These are phyloP conservation scores for Alligator mississippiensis DNA, from an alignment of 2,113 vertebrate genomes.

Conservation along the genomic window DNA sequence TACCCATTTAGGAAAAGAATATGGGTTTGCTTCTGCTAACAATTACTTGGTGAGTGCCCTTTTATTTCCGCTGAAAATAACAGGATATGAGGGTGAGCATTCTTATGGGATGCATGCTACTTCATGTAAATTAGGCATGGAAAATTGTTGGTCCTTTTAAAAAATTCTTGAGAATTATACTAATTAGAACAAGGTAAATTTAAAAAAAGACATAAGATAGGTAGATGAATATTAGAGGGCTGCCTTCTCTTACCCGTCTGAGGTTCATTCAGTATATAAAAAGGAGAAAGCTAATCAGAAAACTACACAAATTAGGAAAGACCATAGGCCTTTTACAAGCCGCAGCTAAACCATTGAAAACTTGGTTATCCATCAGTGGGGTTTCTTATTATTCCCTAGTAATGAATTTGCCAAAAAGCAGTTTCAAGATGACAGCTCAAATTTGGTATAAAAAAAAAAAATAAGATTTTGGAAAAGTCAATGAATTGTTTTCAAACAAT, in stretches of 20 bases:
- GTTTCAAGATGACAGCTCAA: too few species aligned
- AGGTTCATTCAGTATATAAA: background rate
- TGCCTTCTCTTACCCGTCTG: background rate
- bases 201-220: background rate
- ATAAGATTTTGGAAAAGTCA: too few species aligned
- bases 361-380: background rate
- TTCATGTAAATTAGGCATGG: background rate
- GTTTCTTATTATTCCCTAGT: background rate
- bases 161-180: background rate
- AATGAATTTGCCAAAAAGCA: too few species aligned
- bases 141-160: background rate
- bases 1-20: background rate
- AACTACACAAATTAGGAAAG: slow-evolving; percentile 2
- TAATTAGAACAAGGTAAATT: background rate
- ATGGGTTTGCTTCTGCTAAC: background rate
- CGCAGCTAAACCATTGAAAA: slow-evolving; percentile 30
- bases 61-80: background rate
- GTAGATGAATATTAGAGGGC: background rate
- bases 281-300: slow-evolving; percentile 8
- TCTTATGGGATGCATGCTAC: background rate
- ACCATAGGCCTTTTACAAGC: background rate
- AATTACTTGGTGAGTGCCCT: background rate
- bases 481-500: too few species aligned
- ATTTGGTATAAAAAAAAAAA: too few species aligned
- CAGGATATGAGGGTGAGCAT: background rate